phyloP scores from a whole-genome alignment of 2,888 invertebrate species.

The Nomada goodeniana region DNA sequence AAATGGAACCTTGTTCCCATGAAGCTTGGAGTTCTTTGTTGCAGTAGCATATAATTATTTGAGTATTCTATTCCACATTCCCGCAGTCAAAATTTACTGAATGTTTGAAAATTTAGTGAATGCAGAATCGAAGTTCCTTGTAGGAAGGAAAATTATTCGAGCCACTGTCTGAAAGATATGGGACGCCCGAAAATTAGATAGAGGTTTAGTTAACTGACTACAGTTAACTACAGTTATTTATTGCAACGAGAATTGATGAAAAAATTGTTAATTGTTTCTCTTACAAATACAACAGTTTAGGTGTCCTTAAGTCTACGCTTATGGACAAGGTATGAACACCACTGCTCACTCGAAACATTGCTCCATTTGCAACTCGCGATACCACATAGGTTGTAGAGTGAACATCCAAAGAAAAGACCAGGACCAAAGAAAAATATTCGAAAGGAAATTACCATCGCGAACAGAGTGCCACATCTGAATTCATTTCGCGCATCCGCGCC shows the following conservation, averaged over 20 bases:
- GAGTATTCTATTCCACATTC: not conserved
- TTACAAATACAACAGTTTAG: conserved; percentile 1
- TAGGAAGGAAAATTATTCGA: too few relatives aligned
- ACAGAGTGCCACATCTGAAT: conserved; percentile 29
- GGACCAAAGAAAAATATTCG: not conserved
- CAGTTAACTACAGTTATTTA: not conserved
- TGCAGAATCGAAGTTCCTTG: not conserved
- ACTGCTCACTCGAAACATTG: not conserved
- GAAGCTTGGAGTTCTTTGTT: not conserved
- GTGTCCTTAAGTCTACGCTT: not conserved
- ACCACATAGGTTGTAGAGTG: not conserved
- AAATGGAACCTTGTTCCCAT: not conserved
- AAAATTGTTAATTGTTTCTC: not conserved
- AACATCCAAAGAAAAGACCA: too few relatives aligned
- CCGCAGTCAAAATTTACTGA: not conserved
- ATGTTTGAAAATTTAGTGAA: not conserved
- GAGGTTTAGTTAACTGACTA: not conserved
- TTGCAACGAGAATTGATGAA: not conserved
- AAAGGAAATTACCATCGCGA: conserved; percentile 7
- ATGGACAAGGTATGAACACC: not conserved
- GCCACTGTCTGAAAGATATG: too few relatives aligned
- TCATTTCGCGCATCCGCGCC: conserved; percentile 48
- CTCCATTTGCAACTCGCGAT: not conserved
- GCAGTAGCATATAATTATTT: not conserved
- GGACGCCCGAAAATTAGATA: too few relatives aligned